Conservation (phyloP, 2,888 invertebrate species). For the Pristionchus arcanus region DNA sequence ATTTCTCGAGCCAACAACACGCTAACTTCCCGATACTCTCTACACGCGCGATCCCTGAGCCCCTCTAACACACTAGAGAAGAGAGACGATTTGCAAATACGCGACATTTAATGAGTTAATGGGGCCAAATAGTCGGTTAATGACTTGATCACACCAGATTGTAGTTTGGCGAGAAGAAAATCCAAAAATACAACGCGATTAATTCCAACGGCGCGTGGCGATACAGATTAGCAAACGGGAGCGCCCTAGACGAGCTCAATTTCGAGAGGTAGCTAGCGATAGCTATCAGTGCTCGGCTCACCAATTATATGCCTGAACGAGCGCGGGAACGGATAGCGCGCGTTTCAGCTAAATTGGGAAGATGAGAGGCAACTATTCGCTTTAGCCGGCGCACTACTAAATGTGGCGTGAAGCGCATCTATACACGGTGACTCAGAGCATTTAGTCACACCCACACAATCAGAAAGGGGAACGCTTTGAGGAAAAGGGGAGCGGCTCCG, state of each 20-base stretch:
- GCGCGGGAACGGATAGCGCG: background rate
- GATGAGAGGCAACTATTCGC: background rate
- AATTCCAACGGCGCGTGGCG: background rate
- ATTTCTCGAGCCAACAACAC: background rate
- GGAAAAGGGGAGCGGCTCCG: constrained; percentile 8
- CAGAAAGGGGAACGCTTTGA: background rate
- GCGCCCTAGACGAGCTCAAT: constrained; percentile 16
- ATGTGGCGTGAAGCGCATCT: constrained; percentile 27
- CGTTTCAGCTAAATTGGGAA: background rate
- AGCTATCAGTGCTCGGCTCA: background rate
- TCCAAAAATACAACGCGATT: background rate
- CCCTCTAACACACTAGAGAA: background rate
- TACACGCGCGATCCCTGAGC: background rate
- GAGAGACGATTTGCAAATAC: background rate
- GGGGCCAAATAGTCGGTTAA: background rate
- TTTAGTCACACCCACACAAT: constrained; percentile 37
- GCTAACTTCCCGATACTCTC: background rate
- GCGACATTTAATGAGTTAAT: constrained; percentile 14
- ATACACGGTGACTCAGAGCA: constrained; percentile 4
- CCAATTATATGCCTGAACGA: constrained; percentile 40
- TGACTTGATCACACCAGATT: background rate
- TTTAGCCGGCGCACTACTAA: background rate
- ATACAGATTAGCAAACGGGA: constrained; percentile 7
- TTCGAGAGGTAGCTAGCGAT: constrained; percentile 12
- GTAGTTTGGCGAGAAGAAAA: background rate